These are phyloP conservation scores for Spodoptera picta DNA, from an alignment of 2,888 invertebrate species.

Conservation along the genomic window DNA sequence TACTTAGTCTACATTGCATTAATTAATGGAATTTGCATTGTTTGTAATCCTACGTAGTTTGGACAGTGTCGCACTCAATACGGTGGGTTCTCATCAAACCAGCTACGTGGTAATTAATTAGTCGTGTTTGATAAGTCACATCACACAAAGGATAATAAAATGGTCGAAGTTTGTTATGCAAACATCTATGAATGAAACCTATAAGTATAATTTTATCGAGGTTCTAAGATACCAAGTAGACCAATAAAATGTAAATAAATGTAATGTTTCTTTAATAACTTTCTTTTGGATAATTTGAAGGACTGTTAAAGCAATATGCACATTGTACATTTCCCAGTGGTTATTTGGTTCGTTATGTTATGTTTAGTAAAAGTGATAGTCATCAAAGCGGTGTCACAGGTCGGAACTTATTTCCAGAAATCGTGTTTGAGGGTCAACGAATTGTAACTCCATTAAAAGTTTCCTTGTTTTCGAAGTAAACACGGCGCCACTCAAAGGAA, in stretches of 20 bases:
- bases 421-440: slow-evolving; percentile 77
- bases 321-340: too few relatives aligned
- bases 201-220: too few relatives aligned
- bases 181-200: too few relatives aligned
- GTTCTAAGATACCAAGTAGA: too few relatives aligned
- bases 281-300: too few relatives aligned
- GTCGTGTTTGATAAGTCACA: slow-evolving; percentile 12
- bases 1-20: slow-evolving; percentile 58
- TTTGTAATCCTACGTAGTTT: slow-evolving; percentile 48
- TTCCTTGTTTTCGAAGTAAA: slow-evolving; percentile 84
- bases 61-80: slow-evolving; percentile 23
- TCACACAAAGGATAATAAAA: too few relatives aligned
- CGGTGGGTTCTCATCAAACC: slow-evolving; percentile 16
- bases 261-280: too few relatives aligned
- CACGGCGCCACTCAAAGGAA: slow-evolving; percentile 83
- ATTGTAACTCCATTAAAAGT: slow-evolving; percentile 87
- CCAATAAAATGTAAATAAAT: too few relatives aligned
- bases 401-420: slow-evolving; percentile 60
- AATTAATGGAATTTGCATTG: slow-evolving; percentile 71
- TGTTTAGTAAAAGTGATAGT: slow-evolving; percentile 29
- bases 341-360: neutral
- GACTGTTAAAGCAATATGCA: too few relatives aligned
- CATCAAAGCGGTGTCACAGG: slow-evolving; percentile 48
- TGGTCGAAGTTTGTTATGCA: too few relatives aligned
- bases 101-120: slow-evolving; percentile 36